These are phyloP conservation scores for Phrynocephalus guinanensis DNA, from an alignment of 2,797 vertebrate species.

Conservation along the genomic window DNA sequence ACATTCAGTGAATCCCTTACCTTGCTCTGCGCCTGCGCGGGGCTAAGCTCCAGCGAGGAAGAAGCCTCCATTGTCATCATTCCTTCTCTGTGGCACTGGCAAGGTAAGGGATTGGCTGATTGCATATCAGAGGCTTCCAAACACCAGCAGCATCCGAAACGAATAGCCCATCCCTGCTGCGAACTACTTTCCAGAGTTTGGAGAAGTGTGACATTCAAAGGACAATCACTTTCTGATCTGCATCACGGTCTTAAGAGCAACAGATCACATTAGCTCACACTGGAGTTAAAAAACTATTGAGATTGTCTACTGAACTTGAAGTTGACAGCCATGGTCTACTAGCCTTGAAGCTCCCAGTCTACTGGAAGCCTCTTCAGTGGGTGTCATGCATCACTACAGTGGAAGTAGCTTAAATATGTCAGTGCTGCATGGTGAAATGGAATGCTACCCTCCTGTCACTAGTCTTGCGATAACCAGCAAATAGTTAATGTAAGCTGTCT, in stretches of 20 bases:
- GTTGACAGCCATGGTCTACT: not conserved
- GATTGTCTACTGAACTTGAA: not conserved
- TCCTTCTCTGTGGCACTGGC: no score
- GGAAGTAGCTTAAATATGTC: not conserved
- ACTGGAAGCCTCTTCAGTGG: no score
- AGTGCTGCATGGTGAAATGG: not conserved
- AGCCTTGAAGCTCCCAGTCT: not conserved
- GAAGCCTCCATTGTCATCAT: no score
- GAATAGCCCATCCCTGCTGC: no score
- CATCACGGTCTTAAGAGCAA: no score
- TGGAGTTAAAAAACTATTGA: not conserved
- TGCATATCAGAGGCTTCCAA: no score
- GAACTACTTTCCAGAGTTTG: not conserved
- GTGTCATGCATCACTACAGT: not conserved
- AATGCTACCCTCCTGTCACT: not conserved
- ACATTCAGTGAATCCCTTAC: no score
- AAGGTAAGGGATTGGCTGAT: no score
- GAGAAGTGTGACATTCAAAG: not conserved
- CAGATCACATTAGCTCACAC: not conserved
- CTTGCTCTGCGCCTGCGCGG: no score
- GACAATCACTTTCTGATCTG: not conserved
- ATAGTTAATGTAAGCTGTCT: slow-evolving; percentile 41
- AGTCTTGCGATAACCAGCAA: slow-evolving; percentile 23
- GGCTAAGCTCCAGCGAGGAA: no score
- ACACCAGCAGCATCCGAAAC: no score